Evolutionary conservation across 2,113 vertebrate genomes (phyloP).

Genomic region (Pterophyllum scalare): DNA sequence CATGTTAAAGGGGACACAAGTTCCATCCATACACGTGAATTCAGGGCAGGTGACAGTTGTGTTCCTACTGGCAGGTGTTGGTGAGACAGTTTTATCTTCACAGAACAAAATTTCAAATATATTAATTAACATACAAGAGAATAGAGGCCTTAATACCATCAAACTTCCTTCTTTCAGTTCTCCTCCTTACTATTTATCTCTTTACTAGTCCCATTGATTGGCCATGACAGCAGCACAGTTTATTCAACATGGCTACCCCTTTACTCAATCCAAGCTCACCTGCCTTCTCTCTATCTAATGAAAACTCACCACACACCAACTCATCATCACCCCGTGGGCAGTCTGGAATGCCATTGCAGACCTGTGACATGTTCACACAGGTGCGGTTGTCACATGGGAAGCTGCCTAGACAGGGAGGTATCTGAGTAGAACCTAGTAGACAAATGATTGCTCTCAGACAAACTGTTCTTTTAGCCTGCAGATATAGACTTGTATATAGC

Average conservation of each 20-base stretch:
- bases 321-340: conserved; percentile 86
- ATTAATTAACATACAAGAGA: not conserved
- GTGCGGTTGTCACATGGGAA: conserved; percentile 82
- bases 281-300: not conserved
- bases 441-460: not conserved
- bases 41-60: conserved; percentile 77
- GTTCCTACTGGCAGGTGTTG: conserved; percentile 64
- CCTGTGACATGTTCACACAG: conserved; percentile 80
- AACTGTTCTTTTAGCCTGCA: not conserved
- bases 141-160: not conserved
- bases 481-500: not conserved
- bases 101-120: not conserved
- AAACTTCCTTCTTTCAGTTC: not conserved
- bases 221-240: accelerated
- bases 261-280: not conserved
- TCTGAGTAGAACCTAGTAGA: conserved; percentile 77
- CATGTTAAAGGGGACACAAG: conserved; percentile 83
- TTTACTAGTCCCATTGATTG: not conserved
- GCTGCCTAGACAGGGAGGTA: conserved; percentile 81
- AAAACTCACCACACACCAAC: conserved; percentile 82
- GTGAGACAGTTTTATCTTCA: conserved; percentile 70
- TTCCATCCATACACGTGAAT: conserved; percentile 83
- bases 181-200: not conserved
- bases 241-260: not conserved
- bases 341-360: conserved; percentile 82